These are phyloP conservation scores for Orbicella faveolata DNA, from an alignment of 64 coral and sea anemone species.

Conservation along the genomic window DNA sequence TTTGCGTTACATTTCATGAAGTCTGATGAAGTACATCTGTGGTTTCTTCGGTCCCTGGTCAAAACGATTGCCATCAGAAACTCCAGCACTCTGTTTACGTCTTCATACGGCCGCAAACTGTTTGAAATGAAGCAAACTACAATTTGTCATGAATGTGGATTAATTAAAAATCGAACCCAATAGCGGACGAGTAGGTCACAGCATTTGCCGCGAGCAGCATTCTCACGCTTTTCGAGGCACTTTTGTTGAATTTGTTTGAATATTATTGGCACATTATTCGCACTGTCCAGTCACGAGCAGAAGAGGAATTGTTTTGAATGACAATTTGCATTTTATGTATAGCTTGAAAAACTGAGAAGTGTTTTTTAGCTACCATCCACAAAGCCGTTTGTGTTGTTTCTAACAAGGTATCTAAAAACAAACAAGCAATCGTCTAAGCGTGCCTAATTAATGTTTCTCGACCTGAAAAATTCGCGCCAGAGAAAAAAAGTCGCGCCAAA, in stretches of 20 bases:
- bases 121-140: not conserved
- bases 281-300: no score
- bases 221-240: not conserved
- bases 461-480: no score
- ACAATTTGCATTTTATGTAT: no score
- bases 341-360: no score
- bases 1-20: not conserved
- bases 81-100: not conserved
- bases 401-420: no score
- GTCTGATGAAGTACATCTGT: not conserved
- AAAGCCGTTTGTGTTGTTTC: no score
- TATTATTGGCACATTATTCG: no score
- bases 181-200: not conserved
- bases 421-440: no score
- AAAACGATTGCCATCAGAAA: not conserved
- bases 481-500: no score
- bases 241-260: not conserved
- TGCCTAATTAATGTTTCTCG: no score
- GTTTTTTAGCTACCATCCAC: no score
- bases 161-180: not conserved
- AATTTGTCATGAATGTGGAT: not conserved
- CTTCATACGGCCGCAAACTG: not conserved
- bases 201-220: not conserved
- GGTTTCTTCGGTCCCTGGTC: not conserved
- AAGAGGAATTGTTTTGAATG: no score